Conservation (phyloP, 2,797 vertebrate species). For the Girardinus metallicus region DNA sequence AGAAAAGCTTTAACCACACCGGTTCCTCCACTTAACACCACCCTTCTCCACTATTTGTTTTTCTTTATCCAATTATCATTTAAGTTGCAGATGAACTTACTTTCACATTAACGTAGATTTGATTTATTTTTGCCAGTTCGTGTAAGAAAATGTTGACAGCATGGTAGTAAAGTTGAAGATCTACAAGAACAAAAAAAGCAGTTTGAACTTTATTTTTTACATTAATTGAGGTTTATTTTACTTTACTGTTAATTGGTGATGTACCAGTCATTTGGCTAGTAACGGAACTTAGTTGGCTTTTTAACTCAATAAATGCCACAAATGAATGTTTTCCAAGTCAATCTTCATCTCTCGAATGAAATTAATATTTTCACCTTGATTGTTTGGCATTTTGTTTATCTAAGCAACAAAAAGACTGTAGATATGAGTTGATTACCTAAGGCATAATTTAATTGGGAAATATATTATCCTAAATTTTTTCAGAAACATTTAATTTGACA, state of each 20-base stretch:
- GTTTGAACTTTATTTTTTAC: background rate
- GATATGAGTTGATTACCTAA: background rate
- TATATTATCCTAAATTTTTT: background rate
- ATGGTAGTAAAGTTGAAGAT: background rate
- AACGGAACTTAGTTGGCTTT: background rate
- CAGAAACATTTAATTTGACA: background rate
- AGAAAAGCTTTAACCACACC: background rate
- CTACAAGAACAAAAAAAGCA: background rate
- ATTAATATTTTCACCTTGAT: background rate
- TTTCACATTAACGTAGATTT: background rate
- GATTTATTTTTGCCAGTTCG: background rate
- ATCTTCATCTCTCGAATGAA: background rate
- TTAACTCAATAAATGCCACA: background rate
- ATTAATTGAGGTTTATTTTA: background rate
- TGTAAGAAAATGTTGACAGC: background rate
- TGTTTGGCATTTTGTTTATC: background rate
- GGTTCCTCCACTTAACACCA: background rate
- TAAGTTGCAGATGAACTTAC: background rate
- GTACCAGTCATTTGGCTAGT: background rate
- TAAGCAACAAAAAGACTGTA: background rate
- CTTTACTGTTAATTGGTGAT: background rate
- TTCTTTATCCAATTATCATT: background rate
- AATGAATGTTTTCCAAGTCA: background rate
- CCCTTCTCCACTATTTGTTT: background rate
- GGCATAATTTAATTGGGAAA: background rate